Evolutionary conservation across 2,888 invertebrate species (phyloP).

Genomic region (Epicampocera succincta): DNA sequence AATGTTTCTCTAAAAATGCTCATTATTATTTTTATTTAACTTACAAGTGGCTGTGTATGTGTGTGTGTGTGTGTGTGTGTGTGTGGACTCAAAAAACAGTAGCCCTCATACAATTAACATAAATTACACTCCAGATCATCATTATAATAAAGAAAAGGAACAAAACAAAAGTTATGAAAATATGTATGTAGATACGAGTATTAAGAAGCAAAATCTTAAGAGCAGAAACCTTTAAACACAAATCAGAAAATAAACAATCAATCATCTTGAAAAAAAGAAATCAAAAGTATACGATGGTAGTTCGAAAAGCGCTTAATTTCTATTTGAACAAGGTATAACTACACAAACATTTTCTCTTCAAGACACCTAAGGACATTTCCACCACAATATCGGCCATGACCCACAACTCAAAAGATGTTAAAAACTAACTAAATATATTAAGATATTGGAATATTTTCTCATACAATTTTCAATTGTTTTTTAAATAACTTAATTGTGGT

Average conservation of each 20-base stretch:
- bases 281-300: not conserved
- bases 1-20: constrained; percentile 29
- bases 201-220: not conserved
- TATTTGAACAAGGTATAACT: too few relatives aligned
- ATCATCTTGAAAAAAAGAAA: not conserved
- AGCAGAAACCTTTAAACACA: constrained; percentile 19
- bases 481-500: too few relatives aligned
- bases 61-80: constrained; percentile 11
- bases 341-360: too few relatives aligned
- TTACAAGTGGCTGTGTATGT: constrained; percentile 55
- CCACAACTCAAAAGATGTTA: too few relatives aligned
- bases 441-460: too few relatives aligned
- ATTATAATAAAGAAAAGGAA: constrained; percentile 5
- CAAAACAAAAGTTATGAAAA: constrained; percentile 45
- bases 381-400: too few relatives aligned
- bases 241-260: constrained; percentile 16
- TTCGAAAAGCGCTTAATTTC: too few relatives aligned
- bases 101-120: constrained; percentile 71
- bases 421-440: too few relatives aligned
- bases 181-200: not conserved
- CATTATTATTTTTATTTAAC: constrained; percentile 59
- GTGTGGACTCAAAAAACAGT: constrained; percentile 62
- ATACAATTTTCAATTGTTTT: too few relatives aligned
- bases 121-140: constrained; percentile 67
- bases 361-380: too few relatives aligned